Evolutionary conservation across 2,113 vertebrate genomes (phyloP).

Genomic region (Hippocampus zosterae): DNA sequence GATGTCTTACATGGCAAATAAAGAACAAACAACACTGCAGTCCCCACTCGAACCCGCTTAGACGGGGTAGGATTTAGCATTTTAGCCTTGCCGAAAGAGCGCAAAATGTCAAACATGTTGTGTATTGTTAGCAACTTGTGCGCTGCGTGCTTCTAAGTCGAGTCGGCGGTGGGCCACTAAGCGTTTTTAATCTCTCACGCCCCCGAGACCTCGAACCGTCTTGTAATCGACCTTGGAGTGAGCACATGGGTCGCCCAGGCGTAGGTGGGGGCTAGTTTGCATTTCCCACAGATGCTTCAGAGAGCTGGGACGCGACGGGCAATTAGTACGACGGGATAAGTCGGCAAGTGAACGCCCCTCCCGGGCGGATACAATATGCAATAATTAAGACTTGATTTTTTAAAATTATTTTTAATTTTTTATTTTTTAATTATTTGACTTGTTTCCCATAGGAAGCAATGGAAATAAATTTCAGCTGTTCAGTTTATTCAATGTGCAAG

Average conservation of each 20-base stretch:
- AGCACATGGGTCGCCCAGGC: constrained; percentile 36
- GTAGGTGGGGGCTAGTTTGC: constrained; percentile 37
- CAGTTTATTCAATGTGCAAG: background rate
- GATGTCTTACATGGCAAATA: background rate
- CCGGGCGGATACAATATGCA: background rate
- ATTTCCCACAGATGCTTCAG: constrained; percentile 52
- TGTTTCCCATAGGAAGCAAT: background rate
- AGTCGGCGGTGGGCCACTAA: constrained; percentile 50
- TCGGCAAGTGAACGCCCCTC: constrained; percentile 27
- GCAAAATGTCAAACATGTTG: constrained; percentile 53
- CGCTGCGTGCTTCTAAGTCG: constrained; percentile 24
- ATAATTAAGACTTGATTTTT: background rate
- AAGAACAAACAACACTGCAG: background rate
- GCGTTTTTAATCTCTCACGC: constrained; percentile 65
- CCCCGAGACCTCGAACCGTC: constrained; percentile 68
- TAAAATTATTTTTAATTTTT: too few species aligned
- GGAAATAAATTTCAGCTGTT: background rate
- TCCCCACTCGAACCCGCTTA: constrained; percentile 33
- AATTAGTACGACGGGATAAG: constrained; percentile 68
- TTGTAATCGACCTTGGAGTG: constrained; percentile 71
- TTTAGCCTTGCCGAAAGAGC: constrained; percentile 49
- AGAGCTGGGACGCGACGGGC: constrained; percentile 44
- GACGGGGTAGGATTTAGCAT: constrained; percentile 58
- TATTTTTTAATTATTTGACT: background rate
- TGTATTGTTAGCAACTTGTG: constrained; percentile 33